phyloP scores from a whole-genome alignment of 2,797 vertebrate species.

The Manis javanica region DNA sequence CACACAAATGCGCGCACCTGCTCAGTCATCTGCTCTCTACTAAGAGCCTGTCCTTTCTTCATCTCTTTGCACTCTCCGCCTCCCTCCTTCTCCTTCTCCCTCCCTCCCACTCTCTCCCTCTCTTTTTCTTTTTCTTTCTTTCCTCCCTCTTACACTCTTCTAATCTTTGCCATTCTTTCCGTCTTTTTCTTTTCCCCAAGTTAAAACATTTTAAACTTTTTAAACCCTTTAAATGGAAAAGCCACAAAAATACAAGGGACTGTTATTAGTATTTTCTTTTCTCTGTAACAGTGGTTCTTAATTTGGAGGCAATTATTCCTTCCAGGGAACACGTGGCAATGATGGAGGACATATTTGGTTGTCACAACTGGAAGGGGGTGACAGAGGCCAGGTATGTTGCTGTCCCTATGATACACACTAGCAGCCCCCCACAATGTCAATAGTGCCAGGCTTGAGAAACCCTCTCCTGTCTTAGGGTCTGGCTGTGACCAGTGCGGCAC shows the following conservation, averaged over 20 bases:
- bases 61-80: not conserved
- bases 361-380: not conserved
- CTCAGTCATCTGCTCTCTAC: not conserved
- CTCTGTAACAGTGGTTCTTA: not conserved
- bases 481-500: not conserved
- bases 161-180: not conserved
- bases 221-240: slow-evolving; percentile 29
- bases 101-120: too few relatives aligned
- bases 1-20: not conserved
- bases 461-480: not conserved
- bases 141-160: not conserved
- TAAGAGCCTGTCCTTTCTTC: not conserved
- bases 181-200: not conserved
- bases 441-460: fast-evolving
- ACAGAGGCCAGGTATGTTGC: not conserved
- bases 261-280: slow-evolving; percentile 23
- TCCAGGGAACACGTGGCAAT: not conserved
- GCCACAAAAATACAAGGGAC: not conserved
- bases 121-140: too few relatives aligned
- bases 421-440: not conserved
- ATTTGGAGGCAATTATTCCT: not conserved
- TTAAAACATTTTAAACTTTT: slow-evolving; percentile 38
- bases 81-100: not conserved
- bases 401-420: not conserved
- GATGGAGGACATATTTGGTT: not conserved